Percentiles rank a stretch among this genome's conserved stretches.
These are phyloP conservation scores for Andrena bucephala DNA, from an alignment of 2,888 invertebrate species.

Conservation along the genomic window DNA sequence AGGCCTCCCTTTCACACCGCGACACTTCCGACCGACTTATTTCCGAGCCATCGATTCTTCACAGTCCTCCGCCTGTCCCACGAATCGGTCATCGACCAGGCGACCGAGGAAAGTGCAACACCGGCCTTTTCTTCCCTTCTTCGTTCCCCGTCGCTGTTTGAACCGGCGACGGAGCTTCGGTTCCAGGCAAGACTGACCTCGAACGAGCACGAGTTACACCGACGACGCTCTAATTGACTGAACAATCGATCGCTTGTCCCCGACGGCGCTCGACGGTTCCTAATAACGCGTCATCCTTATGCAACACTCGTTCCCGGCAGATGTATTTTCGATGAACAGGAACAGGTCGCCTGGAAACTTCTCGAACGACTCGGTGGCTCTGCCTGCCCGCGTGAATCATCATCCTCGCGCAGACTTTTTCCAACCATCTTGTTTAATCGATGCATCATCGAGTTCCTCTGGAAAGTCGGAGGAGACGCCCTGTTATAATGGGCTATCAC, in stretches of 20 bases:
- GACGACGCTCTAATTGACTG: conserved; percentile 54
- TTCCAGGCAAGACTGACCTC: conserved; percentile 67
- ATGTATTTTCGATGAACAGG: background rate
- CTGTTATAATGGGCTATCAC: too few species aligned
- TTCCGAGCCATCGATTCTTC: conserved; percentile 63
- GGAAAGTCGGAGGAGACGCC: background rate
- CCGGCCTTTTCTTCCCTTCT: conserved; percentile 14
- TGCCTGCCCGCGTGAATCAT: background rate
- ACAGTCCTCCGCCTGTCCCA: conserved; percentile 68
- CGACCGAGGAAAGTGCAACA: conserved; percentile 39
- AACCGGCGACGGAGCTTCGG: conserved; percentile 5
- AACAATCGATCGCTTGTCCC: conserved; percentile 72
- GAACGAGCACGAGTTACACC: conserved; percentile 36
- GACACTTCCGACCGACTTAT: conserved; percentile 52
- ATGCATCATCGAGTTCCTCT: background rate
- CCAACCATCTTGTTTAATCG: background rate
- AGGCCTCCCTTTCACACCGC: background rate
- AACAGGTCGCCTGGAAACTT: background rate
- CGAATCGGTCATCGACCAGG: conserved; percentile 49
- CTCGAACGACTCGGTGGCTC: background rate
- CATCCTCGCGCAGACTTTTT: background rate
- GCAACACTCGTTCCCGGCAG: conserved; percentile 10
- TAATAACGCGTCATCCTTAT: conserved; percentile 35
- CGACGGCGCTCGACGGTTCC: conserved; percentile 17
- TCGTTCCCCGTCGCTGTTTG: background rate